Base-by-base conservation (phyloP, 2,797 vertebrate species). In the Urophycis tenuis region DNA sequence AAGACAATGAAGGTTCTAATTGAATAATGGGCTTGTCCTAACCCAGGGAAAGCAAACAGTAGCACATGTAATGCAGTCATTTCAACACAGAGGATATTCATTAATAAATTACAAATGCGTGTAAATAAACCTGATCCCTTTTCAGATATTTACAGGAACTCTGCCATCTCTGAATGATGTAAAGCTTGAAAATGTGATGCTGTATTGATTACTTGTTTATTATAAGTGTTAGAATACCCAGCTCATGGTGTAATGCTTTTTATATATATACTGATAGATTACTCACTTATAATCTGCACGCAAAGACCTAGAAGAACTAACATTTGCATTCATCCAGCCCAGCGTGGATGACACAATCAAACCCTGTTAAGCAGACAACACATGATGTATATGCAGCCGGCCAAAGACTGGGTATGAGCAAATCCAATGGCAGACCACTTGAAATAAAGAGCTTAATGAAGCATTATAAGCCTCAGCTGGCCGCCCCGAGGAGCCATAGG, bases 401-500 rank as follows among this genome's bases (percentile, higher is more conserved):
- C 82, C 81, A 69, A 76, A 88, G 75, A 83, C 80, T 83, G 84
- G 79, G 73, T 83, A 74, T 80, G 83, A 85, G 82, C 83, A 87
- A 87, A 90, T 89, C 81, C 77, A 84, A 80, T 83, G 85, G 87
- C 72, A 74, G 86, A 77, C 87, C 79, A 89, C 87, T 91, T 90
- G 82, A 91, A 90, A 89, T 90, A 89, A 88, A 88, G 85, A 78
- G 89, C 88, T 93, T 92, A 90, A 93, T 91, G 90, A 92, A 92
- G 85, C 90, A 86, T 85, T 80, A 83, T 88, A 88, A 91, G 89
- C 83, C 90, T 91, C 86, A 85, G 90, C 91, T 90, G 88, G 86
- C 88, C 86, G 86, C 84, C 84, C 77, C 80, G 85, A 86, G 76
- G 82, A 89, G 84, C 87, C 81, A 81, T 71, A 86, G 83, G 88